Conservation (phyloP, 1,140 invertebrate species). For the Drosophila melanogaster region Release_6_plus_ISO1_MT NT_037436.4:22440501-22441000, state of each 20-base stretch:
- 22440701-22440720: slow-evolving; percentile 15
- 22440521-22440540: slow-evolving; percentile 76
- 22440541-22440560: slow-evolving; percentile 38
- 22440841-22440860: slow-evolving; percentile 28
- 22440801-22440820: slow-evolving; percentile 62
- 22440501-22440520: slow-evolving; percentile 81
- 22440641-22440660: slow-evolving; percentile 62
- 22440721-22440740: slow-evolving; percentile 1
- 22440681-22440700: slow-evolving; percentile 60
- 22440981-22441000: too few species aligned
- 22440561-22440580: slow-evolving; percentile 75
- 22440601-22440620: slow-evolving; percentile 33
- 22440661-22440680: slow-evolving; percentile 71
- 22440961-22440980: too few species aligned
- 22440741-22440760: not conserved
- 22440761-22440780: slow-evolving; percentile 5
- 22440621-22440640: slow-evolving; percentile 71
- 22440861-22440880: slow-evolving; percentile 49
- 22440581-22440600: slow-evolving; percentile 59
- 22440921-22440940: not conserved
- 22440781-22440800: slow-evolving; percentile 44
- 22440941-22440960: not conserved
- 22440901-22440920: not conserved
- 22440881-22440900: slow-evolving; percentile 1
- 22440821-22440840: slow-evolving; percentile 56